Conservation (phyloP, 2,888 invertebrate species). For the Drosophila maculinotata region DNA sequence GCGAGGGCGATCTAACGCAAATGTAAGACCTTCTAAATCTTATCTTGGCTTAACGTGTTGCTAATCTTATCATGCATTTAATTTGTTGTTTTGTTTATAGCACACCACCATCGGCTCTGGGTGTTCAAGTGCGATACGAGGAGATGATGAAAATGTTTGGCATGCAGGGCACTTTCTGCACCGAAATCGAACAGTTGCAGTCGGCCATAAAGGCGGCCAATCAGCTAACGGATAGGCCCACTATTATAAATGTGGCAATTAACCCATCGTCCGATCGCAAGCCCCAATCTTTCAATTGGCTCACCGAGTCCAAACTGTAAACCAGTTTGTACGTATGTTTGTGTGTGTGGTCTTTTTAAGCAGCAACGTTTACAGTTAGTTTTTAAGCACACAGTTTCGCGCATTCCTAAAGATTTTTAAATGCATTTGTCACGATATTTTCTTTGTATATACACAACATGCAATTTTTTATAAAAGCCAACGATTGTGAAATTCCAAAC, state of each 20-base stretch:
- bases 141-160: slow-evolving; percentile 95
- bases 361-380: slow-evolving; percentile 60
- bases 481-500: slow-evolving; percentile 31
- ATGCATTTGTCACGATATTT: slow-evolving; percentile 73
- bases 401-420: slow-evolving; percentile 65
- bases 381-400: slow-evolving; percentile 64
- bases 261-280: slow-evolving; percentile 95
- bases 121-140: slow-evolving; percentile 93
- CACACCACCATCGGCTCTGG: slow-evolving; percentile 93
- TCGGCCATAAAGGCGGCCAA: slow-evolving; percentile 89
- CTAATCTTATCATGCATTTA: slow-evolving; percentile 44
- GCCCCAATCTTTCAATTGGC: slow-evolving; percentile 95
- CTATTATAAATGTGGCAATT: slow-evolving; percentile 96
- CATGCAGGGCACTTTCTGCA: slow-evolving; percentile 91
- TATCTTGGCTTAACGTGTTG: slow-evolving; percentile 20
- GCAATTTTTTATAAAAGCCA: slow-evolving; percentile 60
- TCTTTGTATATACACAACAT: slow-evolving; percentile 68
- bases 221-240: slow-evolving; percentile 90
- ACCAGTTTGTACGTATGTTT: not conserved
- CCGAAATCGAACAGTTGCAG: slow-evolving; percentile 91
- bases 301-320: slow-evolving; percentile 95
- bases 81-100: slow-evolving; percentile 86
- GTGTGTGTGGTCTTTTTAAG: slow-evolving; percentile 39
- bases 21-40: slow-evolving; percentile 87
- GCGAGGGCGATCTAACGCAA: slow-evolving; percentile 89